These are phyloP conservation scores for Trididemnum nubilum DNA, from an alignment of 23 tunicate species.

Conservation along the genomic window DNA sequence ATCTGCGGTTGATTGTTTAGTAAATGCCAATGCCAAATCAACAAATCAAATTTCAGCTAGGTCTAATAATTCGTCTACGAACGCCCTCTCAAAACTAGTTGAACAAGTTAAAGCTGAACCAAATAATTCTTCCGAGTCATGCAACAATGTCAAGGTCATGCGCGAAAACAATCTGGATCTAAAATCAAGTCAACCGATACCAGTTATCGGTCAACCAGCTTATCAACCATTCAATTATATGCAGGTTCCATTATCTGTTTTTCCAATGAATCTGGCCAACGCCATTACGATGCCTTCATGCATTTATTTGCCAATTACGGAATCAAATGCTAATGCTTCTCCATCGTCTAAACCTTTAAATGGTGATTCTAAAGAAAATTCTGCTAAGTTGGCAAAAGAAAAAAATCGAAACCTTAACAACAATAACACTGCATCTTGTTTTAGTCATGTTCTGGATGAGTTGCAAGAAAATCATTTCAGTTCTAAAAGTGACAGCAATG, in stretches of 20 bases:
- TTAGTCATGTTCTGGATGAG: slow-evolving; percentile 15
- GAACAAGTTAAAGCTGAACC: no score
- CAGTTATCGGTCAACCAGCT: not conserved
- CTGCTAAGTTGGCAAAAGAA: not conserved
- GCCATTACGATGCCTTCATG: not conserved
- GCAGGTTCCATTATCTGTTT: no score
- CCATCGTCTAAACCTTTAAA: not conserved
- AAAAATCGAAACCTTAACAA: not conserved
- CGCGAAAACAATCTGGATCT: no score
- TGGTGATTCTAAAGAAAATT: not conserved
- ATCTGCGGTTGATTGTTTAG: no score
- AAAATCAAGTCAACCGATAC: no score
- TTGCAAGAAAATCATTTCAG: not conserved
- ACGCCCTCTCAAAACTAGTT: no score
- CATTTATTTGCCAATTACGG: not conserved
- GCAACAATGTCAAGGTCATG: no score
- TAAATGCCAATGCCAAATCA: no score
- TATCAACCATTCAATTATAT: not conserved
- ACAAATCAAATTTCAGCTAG: no score
- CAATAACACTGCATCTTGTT: slow-evolving; percentile 7
- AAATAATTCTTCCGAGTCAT: no score
- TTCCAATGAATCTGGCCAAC: not conserved
- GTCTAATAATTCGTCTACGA: no score
- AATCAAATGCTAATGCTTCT: not conserved
- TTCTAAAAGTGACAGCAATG: no score